Percentiles rank a stretch among this genome's conserved stretches.
Evolutionary conservation across 2,888 invertebrate genomes (phyloP).

Genomic region (Anoplius nigerrimus): DNA sequence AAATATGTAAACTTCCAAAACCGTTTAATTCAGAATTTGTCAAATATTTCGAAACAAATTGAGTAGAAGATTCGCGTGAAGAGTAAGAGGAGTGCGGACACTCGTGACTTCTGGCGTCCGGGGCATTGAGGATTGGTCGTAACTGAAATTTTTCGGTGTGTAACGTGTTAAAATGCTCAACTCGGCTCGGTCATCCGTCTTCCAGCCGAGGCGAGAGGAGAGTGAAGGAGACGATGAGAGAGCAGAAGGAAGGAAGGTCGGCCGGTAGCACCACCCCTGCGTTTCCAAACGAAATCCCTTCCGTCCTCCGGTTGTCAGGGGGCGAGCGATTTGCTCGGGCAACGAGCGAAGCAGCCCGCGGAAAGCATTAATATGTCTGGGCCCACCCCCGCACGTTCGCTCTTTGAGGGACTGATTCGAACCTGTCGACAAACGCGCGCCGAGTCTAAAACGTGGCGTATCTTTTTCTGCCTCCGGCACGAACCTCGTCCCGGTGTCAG

Average conservation of each 20-base stretch:
- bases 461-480: slow-evolving; percentile 57
- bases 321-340: slow-evolving; percentile 35
- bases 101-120: no score
- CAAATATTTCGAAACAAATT: no score
- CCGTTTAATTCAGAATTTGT: no score
- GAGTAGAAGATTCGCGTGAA: no score
- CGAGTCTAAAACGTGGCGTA: slow-evolving; percentile 56
- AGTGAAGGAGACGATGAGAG: background rate
- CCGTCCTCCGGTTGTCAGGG: slow-evolving; percentile 40
- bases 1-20: no score
- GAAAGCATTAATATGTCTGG: slow-evolving; percentile 2
- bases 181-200: no score
- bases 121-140: no score
- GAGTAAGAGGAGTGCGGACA: no score
- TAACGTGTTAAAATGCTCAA: no score
- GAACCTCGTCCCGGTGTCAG: background rate
- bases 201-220: no score
- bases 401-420: slow-evolving; percentile 26
- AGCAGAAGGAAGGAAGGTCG: slow-evolving; percentile 10
- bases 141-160: no score
- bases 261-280: slow-evolving; percentile 18
- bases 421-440: slow-evolving; percentile 54
- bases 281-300: slow-evolving; percentile 28
- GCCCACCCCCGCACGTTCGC: slow-evolving; percentile 22
- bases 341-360: slow-evolving; percentile 33